Percentiles rank a stretch among this genome's conserved stretches.
phyloP scores from a whole-genome alignment of 2,797 vertebrate species.

The Falco naumanni region DNA sequence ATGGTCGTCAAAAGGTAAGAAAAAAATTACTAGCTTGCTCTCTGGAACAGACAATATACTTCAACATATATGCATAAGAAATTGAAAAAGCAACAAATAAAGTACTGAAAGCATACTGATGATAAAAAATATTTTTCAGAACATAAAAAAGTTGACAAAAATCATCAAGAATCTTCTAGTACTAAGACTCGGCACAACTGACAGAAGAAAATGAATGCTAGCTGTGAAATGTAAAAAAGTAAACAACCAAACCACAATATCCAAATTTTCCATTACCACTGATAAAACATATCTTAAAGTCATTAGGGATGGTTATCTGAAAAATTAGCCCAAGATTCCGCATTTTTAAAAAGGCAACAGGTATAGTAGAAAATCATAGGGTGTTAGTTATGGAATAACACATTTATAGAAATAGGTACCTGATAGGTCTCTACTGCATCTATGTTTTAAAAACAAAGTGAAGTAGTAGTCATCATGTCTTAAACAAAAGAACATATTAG shows the following conservation, averaged over 20 bases:
- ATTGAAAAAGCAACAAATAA: not conserved
- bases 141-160: not conserved
- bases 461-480: not conserved
- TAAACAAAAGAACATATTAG: not conserved
- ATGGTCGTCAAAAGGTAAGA: not conserved
- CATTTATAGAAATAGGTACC: not conserved
- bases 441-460: not conserved
- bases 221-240: not conserved
- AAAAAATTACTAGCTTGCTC: not conserved
- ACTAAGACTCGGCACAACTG: not conserved
- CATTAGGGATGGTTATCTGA: not conserved
- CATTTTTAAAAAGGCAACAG: not conserved
- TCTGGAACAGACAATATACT: not conserved
- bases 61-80: not conserved
- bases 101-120: not conserved
- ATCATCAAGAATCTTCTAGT: not conserved
- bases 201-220: not conserved
- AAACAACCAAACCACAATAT: not conserved
- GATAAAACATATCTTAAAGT: not conserved
- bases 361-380: not conserved
- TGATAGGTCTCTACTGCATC: not conserved
- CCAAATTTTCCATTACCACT: not conserved
- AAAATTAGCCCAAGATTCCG: not conserved
- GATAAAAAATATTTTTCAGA: not conserved
- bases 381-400: not conserved